Base-by-base conservation (phyloP, 1,140 invertebrate genomes). In the Papilio helenus region DNA sequence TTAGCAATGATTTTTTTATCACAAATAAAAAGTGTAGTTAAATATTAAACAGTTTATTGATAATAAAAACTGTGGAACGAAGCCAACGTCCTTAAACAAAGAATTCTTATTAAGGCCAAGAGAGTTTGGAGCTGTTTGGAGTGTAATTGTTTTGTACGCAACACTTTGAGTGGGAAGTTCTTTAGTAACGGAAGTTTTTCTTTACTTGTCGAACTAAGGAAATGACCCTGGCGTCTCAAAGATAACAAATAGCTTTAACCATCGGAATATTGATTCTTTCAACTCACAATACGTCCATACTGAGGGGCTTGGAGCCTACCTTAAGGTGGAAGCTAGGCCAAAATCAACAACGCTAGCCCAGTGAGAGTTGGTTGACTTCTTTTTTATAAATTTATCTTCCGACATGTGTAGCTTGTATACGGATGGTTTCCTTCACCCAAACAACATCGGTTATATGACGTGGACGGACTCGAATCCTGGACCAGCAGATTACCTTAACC, bases 111-210 rank as follows among this genome's bases (percentile, higher is more conserved):
- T 68, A 68, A 68, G 61, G 14, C 23, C 61, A 68, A 68, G 14
- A 29, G 26, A 68, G 61, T 68, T 68, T 68, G 61, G 23, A 68
- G 61, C 26, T 29, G 61, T 68, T 68, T 68, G 61, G 61, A 68
- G 61, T 68, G 61, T 68, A 68, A 68, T 68, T 68, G 61, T 68
- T 68, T 68, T 29, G 26, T 68, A 68, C 61, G 61, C 61, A 68
- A 68, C 61, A 68, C 26, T 29, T 29, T 16, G 61, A 68, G 26
- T 29, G 5, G 58, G 10, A 61, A 61, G 61, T 68, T 65, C 61
- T 34, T 68, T 68, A 68, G 26, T 29, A 34, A 16, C 3, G 61
- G 26, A 29, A 29, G 23, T 68, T 68, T 68, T 68, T 29, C 61
- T 68, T 68, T 29, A 29, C 61, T 68, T 68, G 61, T 29, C 23